These are phyloP conservation scores for Tenthredo amoena DNA, from an alignment of 2,888 invertebrate genomes.

Conservation along the genomic window DNA sequence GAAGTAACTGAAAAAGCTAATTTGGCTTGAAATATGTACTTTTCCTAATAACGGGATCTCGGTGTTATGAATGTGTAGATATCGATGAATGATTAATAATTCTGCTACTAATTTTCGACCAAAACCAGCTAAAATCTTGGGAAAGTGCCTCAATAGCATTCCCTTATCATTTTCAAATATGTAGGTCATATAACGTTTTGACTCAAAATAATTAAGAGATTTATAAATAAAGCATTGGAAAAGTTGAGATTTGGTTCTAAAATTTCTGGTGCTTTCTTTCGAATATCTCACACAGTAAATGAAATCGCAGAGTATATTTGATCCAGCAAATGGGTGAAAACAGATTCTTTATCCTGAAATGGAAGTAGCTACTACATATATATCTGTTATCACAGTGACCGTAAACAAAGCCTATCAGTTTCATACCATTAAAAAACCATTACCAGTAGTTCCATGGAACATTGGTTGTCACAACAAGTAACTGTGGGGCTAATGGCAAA, in stretches of 20 bases:
- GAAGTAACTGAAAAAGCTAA: neutral
- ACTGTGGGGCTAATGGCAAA: constrained; percentile 45
- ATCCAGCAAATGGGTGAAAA: neutral
- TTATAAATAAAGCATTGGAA: neutral
- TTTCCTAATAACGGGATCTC: neutral
- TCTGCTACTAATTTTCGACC: neutral
- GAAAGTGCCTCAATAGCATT: neutral
- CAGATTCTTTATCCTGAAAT: constrained; percentile 4
- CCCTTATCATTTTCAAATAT: neutral
- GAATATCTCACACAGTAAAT: too few species aligned
- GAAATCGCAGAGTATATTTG: neutral
- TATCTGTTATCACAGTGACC: neutral
- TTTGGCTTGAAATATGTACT: neutral
- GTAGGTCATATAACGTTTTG: neutral
- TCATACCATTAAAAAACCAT: constrained; percentile 47
- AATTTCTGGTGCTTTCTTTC: neutral
- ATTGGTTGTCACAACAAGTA: constrained; percentile 49
- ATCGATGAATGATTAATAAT: neutral
- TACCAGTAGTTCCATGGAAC: constrained; percentile 46
- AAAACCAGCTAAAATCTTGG: neutral
- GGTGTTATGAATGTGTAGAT: neutral
- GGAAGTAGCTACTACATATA: neutral
- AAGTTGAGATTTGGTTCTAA: neutral
- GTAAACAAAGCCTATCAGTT: constrained; percentile 23
- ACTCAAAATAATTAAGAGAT: neutral